Conservation (phyloP, 1,140 invertebrate species). For the Lordiphosa stackelbergi region DNA sequence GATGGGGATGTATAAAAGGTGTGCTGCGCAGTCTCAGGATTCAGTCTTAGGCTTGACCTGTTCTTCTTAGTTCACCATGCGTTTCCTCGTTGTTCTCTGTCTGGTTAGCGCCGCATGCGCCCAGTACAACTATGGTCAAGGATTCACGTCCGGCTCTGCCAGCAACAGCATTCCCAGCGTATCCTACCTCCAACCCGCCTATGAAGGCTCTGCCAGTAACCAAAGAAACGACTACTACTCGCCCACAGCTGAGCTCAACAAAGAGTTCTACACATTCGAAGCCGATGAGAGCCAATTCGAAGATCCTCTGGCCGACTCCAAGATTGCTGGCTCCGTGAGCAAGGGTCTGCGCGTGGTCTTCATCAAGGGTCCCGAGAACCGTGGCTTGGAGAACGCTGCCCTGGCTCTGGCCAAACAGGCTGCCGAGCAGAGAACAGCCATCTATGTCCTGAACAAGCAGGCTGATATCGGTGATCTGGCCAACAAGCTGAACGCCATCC, state of each 20-base stretch:
- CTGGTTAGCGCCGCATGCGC: slow-evolving; percentile 67
- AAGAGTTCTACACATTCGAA: slow-evolving; percentile 66
- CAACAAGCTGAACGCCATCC: slow-evolving; percentile 51
- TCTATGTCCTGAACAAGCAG: slow-evolving; percentile 64
- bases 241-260: slow-evolving; percentile 49
- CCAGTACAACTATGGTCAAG: slow-evolving; percentile 59
- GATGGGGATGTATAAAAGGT: slow-evolving; percentile 53
- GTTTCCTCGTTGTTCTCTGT: slow-evolving; percentile 61
- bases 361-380: slow-evolving; percentile 73
- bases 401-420: slow-evolving; percentile 66
- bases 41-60: slow-evolving; percentile 60
- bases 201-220: slow-evolving; percentile 39
- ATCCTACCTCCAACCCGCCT: slow-evolving; percentile 30
- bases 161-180: slow-evolving; percentile 35
- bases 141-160: slow-evolving; percentile 32
- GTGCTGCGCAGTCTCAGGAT: slow-evolving; percentile 40
- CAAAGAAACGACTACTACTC: slow-evolving; percentile 20
- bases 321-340: slow-evolving; percentile 45
- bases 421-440: slow-evolving; percentile 64
- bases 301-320: slow-evolving; percentile 43
- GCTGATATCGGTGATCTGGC: slow-evolving; percentile 52
- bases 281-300: slow-evolving; percentile 63
- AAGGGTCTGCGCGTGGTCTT: slow-evolving; percentile 69
- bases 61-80: slow-evolving; percentile 35
- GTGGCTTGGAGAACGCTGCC: slow-evolving; percentile 66